Evolutionary conservation across 2,888 invertebrate genomes (phyloP).

Genomic region (Coenonympha arcania): DNA sequence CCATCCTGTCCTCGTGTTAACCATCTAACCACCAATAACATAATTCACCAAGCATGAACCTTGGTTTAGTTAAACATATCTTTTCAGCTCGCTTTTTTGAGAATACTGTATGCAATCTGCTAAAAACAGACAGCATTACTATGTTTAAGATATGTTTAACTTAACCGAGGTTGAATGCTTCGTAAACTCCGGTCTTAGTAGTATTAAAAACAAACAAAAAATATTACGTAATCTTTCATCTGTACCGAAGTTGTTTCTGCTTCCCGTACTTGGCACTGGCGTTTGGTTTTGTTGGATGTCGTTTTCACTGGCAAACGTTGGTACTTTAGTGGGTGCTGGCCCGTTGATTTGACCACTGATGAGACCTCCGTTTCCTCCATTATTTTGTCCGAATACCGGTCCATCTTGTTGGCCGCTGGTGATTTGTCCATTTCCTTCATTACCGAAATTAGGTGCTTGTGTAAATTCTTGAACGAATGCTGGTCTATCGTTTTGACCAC

Average conservation of each 20-base stretch:
- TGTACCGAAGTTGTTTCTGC: conserved; percentile 37
- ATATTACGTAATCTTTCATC: conserved; percentile 39
- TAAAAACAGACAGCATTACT: no score
- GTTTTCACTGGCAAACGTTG: background rate
- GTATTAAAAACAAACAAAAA: conserved; percentile 1
- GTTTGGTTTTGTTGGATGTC: conserved; percentile 23
- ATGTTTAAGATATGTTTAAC: no score
- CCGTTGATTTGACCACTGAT: background rate
- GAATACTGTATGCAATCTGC: no score
- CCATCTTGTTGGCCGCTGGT: conserved; percentile 1
- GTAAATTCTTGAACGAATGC: background rate
- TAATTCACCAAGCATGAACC: no score
- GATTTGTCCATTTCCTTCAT: background rate
- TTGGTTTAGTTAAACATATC: no score
- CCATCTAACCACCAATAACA: background rate
- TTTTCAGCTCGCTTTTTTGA: no score
- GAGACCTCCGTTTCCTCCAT: background rate
- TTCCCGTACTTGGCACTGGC: conserved; percentile 35
- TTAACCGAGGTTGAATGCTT: no score
- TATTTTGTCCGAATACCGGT: background rate
- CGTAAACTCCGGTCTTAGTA: no score
- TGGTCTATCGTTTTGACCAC: background rate
- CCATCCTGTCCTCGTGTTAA: background rate
- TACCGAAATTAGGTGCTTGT: background rate
- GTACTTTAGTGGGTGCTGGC: background rate